Conservation (phyloP, 2,113 vertebrate genomes). For the Rhinopomastus cyanomelas region DNA sequence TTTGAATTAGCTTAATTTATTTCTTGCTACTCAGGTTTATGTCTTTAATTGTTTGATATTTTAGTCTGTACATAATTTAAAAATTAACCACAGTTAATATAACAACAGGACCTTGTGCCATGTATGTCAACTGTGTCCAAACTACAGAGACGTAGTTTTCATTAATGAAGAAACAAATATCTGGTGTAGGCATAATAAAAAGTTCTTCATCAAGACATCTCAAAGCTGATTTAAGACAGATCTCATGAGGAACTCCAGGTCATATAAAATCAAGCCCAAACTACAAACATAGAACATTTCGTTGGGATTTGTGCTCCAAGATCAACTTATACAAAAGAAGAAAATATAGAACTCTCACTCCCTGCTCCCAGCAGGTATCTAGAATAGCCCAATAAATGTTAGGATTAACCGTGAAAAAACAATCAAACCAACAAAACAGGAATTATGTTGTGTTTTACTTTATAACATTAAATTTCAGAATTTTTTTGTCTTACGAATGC, state of each 20-base stretch:
- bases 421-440: background rate
- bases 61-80: background rate
- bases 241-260: background rate
- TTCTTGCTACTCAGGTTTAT: background rate
- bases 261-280: background rate
- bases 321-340: background rate
- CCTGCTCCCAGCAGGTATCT: background rate
- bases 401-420: too few relatives aligned
- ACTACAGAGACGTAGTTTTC: background rate
- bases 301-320: background rate
- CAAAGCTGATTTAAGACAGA: background rate
- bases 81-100: background rate
- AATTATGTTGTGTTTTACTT: background rate
- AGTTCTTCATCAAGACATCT: background rate
- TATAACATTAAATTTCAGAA: background rate
- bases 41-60: background rate
- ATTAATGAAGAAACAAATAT: background rate
- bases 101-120: background rate
- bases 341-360: background rate
- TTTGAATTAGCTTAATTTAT: background rate
- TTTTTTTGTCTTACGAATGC: background rate
- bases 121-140: background rate
- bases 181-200: background rate
- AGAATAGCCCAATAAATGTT: background rate
- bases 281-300: background rate